Evolutionary conservation across 1,140 invertebrate species (phyloP), one percentile per base, ranked within the genome.

Genomic region (Drosophila setifemur): DNA sequence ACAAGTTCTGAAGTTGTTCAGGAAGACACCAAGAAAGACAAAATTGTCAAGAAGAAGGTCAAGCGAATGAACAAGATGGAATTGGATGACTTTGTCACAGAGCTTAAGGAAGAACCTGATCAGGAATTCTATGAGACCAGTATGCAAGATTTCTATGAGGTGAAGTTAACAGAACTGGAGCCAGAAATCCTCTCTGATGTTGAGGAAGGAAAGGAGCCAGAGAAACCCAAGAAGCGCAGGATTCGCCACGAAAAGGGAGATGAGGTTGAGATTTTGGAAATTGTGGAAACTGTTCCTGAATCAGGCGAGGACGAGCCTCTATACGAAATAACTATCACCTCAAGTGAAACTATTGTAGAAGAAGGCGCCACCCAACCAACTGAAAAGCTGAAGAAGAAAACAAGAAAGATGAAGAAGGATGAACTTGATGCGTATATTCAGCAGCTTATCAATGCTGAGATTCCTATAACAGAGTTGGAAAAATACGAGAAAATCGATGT

Each of bases 401-500:
- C 52, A 1, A 89, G 68, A 35, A 90, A 88, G 58, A 68, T 91
- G 43, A 83, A 81, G 23, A 89, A 82, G 61, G 48, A 79, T 29
- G 89, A 90, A 12, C 42, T 90, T 4, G 88, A 90, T 61, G 89
- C 57, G 3, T 90, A 90, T 35, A 90, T 90, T 40, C 78, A 90
- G 42, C 48, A 82, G 25, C 26, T 90, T 6, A 88, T 89, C 23
- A 81, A 90, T 49, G 68, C 74, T 0, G 85, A 92, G 71, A 88
- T 90, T 53, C 78, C 79, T 8, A 70, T 86, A 39, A 89, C 91
- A 6, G 88, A 91, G 63, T 71, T 90, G 28, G 88, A 90, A 69
- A 79, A 82, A 61, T 90, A 90, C 42, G 90, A 91, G 54, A 90
- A 89, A 73, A 71, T 86, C 6, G 88, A 83, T 21, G 68, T 90